A percentile compares a stretch with the other conserved stretches of the same genome.
Conservation (phyloP, 2,797 vertebrate genomes). For the Syngnathus rostellatus region DNA sequence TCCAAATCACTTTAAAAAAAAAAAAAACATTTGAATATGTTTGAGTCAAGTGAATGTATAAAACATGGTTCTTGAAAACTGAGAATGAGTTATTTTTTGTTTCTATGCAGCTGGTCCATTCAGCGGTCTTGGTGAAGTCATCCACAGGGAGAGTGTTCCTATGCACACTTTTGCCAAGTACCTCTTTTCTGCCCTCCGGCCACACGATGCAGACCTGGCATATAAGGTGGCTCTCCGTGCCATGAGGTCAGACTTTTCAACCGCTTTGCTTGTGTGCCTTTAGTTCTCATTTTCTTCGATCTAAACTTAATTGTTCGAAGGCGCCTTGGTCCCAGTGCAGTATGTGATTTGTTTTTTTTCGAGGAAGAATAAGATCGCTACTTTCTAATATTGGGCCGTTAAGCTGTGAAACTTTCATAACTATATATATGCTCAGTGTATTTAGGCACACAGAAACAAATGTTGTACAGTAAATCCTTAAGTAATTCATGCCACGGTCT, state of each 20-base stretch:
- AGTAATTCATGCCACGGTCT: no score
- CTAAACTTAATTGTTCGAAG: not conserved
- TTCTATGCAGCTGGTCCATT: constrained; percentile 82
- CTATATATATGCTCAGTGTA: not conserved
- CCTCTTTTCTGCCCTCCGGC: constrained; percentile 90
- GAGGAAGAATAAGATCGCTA: not conserved
- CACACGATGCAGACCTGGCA: constrained; percentile 90
- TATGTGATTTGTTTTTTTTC: not conserved
- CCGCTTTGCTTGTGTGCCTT: not conserved
- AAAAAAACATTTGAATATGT: not conserved
- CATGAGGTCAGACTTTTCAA: constrained; percentile 79
- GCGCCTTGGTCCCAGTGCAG: not conserved
- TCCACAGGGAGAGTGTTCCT: constrained; percentile 94
- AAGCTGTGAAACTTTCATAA: not conserved
- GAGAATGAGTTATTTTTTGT: not conserved
- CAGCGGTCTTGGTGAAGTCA: constrained; percentile 92
- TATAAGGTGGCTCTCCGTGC: constrained; percentile 93
- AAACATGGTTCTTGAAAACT: not conserved
- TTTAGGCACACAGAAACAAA: not conserved
- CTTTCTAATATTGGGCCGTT: no score
- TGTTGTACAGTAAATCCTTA: not conserved
- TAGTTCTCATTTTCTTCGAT: not conserved
- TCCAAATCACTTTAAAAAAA: not conserved
- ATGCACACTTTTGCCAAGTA: constrained; percentile 99
- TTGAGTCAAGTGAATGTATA: not conserved